These are phyloP conservation scores for Eutrigla gurnardus DNA, from an alignment of 2,797 vertebrate genomes.

Conservation along the genomic window DNA sequence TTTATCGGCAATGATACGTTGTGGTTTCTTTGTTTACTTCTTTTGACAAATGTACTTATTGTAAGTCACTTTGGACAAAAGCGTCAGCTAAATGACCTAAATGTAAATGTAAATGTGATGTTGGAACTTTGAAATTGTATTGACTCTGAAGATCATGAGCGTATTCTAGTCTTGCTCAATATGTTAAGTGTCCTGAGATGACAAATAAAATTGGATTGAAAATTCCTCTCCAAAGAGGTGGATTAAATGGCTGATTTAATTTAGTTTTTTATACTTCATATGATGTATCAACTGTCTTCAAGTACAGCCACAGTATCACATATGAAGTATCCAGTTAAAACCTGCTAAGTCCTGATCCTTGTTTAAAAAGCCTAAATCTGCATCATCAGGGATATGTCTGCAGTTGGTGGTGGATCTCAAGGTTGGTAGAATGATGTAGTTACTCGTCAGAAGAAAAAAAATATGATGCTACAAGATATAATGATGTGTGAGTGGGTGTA, in stretches of 20 bases:
- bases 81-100: too few species aligned
- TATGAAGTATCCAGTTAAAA: not conserved
- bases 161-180: too few species aligned
- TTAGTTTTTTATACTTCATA: not conserved
- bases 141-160: too few species aligned
- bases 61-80: too few species aligned
- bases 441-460: not conserved
- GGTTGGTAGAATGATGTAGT: not conserved
- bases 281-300: not conserved
- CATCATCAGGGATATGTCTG: not conserved
- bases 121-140: too few species aligned
- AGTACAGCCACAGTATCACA: not conserved
- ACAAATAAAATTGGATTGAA: too few species aligned
- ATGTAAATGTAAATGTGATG: too few species aligned
- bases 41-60: too few species aligned
- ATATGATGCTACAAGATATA: not conserved
- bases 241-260: not conserved
- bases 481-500: not conserved
- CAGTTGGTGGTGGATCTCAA: not conserved
- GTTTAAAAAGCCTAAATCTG: not conserved
- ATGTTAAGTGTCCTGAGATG: too few species aligned
- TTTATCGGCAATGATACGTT: too few species aligned
- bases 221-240: not conserved
- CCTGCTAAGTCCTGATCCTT: not conserved
- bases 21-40: too few species aligned